Evolutionary conservation across 2,113 vertebrate genomes (phyloP).

Genomic region (Rhabdomys dilectus): DNA sequence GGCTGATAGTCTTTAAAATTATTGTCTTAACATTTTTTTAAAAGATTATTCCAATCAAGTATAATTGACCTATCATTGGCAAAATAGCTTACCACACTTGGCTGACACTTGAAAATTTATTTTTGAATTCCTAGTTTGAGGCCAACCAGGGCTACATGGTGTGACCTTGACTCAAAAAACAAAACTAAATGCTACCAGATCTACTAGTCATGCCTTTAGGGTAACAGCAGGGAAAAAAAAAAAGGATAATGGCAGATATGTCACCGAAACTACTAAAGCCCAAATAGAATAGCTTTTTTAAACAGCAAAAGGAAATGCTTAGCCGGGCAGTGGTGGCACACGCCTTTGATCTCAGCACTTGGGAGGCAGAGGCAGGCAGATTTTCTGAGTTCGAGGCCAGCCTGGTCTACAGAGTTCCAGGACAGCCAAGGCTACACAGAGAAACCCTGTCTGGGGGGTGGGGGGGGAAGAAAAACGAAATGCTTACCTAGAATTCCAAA

Average conservation of each 20-base stretch:
- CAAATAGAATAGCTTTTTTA: background rate
- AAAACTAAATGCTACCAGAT: background rate
- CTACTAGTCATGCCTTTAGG: background rate
- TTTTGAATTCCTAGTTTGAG: background rate
- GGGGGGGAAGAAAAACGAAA: background rate
- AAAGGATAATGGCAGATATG: background rate
- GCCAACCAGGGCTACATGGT: background rate
- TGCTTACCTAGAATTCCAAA: background rate
- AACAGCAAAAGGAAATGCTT: background rate
- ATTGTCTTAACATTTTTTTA: background rate
- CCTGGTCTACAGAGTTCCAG: too few species aligned
- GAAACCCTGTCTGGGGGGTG: too few species aligned
- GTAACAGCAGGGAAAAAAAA: too few species aligned
- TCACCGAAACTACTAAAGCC: background rate
- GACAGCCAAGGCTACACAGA: too few species aligned
- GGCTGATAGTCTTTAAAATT: background rate
- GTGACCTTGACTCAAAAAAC: background rate
- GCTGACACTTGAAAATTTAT: background rate
- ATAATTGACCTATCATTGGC: background rate
- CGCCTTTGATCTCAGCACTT: too few species aligned
- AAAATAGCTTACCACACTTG: slow-evolving; percentile 15
- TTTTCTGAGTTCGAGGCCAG: too few species aligned
- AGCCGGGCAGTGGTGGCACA: background rate
- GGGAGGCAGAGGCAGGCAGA: too few species aligned
- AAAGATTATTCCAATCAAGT: background rate